Evolutionary conservation across 2,797 vertebrate genomes (phyloP).

Genomic region (Acipenser oxyrinchus): DNA sequence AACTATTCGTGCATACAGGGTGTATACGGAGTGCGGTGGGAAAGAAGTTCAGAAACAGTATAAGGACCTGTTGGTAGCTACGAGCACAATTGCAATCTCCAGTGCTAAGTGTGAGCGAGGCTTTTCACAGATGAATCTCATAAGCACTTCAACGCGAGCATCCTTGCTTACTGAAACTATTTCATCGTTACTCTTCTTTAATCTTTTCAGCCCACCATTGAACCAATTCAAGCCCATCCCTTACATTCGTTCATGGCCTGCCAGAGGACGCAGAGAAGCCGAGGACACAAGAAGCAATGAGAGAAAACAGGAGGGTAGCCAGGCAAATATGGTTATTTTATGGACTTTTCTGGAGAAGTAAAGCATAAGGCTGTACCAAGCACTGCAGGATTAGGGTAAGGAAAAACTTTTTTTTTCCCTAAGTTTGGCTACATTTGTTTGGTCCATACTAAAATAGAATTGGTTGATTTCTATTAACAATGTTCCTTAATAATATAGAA

Average conservation of each 20-base stretch:
- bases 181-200: conserved; percentile 8
- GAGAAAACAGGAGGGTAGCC: conserved; percentile 1
- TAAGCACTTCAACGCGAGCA: conserved; percentile 5
- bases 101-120: conserved; percentile 12
- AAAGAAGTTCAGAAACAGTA: too few species aligned
- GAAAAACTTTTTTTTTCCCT: too few species aligned
- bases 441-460: too few species aligned
- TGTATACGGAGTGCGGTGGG: too few species aligned
- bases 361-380: too few species aligned
- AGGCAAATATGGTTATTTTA: conserved; percentile 8
- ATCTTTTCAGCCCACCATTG: conserved; percentile 15
- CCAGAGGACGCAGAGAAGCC: conserved; percentile 7
- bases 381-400: too few species aligned
- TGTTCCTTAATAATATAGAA: too few species aligned
- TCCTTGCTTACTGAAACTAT: conserved; percentile 12
- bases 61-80: conserved; percentile 8
- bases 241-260: conserved; percentile 1
- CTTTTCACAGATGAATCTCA: conserved; percentile 14
- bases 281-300: background rate
- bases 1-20: too few species aligned
- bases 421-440: too few species aligned
- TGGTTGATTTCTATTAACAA: too few species aligned
- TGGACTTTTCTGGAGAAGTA: conserved; percentile 15
- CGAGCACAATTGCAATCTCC: conserved; percentile 9
- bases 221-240: conserved; percentile 9